A percentile compares a stretch with the other conserved stretches of the same genome.
phyloP scores from a whole-genome alignment of 2,888 invertebrate genomes.

The Drosophila maculinotata region DNA sequence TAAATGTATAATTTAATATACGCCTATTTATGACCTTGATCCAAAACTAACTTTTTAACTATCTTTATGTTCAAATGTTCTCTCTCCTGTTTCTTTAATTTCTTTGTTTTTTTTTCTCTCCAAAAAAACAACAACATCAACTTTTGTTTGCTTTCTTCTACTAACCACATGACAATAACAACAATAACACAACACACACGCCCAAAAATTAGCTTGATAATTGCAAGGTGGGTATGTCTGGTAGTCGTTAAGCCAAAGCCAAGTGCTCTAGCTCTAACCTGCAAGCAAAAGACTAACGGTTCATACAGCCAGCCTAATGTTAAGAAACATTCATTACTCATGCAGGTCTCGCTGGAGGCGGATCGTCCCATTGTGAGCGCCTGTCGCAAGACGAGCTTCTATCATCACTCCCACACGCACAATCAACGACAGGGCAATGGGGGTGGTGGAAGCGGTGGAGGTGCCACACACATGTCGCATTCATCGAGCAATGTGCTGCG shows the following conservation, averaged over 20 bases:
- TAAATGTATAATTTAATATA: conserved; percentile 8
- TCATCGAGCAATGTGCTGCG: conserved; percentile 91
- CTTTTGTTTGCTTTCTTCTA: conserved; percentile 33
- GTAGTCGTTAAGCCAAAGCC: conserved; percentile 6
- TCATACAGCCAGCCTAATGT: conserved; percentile 16
- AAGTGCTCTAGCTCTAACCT: not conserved
- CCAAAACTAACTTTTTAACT: conserved; percentile 47
- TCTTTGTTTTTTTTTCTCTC: conserved; percentile 14
- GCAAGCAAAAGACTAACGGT: not conserved
- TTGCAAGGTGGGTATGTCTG: conserved; percentile 71
- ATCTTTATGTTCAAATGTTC: conserved; percentile 56
- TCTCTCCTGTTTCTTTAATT: conserved; percentile 44
- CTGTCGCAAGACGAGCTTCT: conserved; percentile 84
- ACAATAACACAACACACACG: conserved; percentile 32
- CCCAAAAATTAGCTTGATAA: conserved; percentile 73
- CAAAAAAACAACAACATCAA: conserved; percentile 28
- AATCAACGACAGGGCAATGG: conserved; percentile 83
- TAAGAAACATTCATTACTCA: conserved; percentile 32
- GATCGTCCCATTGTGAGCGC: conserved; percentile 84
- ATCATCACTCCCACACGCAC: conserved; percentile 80
- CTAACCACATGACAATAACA: conserved; percentile 26
- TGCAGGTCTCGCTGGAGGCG: conserved; percentile 85
- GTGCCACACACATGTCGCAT: conserved; percentile 88
- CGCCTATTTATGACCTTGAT: conserved; percentile 24
- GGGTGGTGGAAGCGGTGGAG: conserved; percentile 28